These are phyloP conservation scores for Coreius guichenoti DNA, from an alignment of 2,797 vertebrate genomes.

Conservation along the genomic window DNA sequence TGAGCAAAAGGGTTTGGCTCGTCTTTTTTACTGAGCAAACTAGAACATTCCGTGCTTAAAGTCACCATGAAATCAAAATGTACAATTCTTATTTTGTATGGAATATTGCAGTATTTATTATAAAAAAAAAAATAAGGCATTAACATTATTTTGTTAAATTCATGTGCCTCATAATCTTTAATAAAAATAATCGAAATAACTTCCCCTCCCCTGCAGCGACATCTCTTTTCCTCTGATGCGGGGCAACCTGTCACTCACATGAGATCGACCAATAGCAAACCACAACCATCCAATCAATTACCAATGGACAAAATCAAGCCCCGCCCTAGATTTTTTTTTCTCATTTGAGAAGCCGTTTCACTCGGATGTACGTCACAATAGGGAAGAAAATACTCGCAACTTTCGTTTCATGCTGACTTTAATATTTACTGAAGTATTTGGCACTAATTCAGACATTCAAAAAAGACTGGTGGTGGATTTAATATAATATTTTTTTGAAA, in stretches of 20 bases:
- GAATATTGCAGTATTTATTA: neutral
- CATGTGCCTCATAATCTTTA: too few species aligned
- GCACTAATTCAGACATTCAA: neutral
- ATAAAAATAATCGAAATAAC: too few species aligned
- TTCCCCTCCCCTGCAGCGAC: too few species aligned
- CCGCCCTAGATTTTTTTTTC: neutral
- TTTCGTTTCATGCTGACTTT: neutral
- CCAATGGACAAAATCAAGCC: neutral
- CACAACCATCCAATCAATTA: neutral
- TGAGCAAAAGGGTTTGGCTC: slow-evolving; percentile 1
- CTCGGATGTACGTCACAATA: neutral
- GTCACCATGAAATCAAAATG: neutral
- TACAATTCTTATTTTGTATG: neutral
- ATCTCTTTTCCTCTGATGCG: neutral
- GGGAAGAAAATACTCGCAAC: neutral
- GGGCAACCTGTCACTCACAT: neutral
- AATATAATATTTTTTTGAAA: too few species aligned
- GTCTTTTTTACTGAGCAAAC: neutral
- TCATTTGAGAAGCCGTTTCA: neutral
- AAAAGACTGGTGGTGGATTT: neutral
- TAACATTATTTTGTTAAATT: too few species aligned
- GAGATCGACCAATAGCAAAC: neutral
- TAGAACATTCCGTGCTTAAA: neutral
- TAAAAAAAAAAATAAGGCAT: neutral
- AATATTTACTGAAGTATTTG: slow-evolving; percentile 13